A percentile compares a stretch with the other conserved stretches of the same genome.
These are phyloP conservation scores for Microplitis mediator DNA, from an alignment of 1,140 invertebrate species.

Conservation along the genomic window DNA sequence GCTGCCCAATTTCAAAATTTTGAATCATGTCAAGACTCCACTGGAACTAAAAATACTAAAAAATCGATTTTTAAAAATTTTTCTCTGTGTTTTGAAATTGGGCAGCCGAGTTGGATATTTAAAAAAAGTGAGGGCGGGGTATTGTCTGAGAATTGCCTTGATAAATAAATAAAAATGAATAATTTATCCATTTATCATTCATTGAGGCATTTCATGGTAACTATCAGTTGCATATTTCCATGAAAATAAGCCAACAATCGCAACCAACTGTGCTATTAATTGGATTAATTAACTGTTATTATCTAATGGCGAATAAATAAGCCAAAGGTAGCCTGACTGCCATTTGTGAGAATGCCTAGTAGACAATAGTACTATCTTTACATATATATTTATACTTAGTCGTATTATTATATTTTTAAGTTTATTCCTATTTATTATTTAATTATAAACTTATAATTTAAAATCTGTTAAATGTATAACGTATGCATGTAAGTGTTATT, in stretches of 20 bases:
- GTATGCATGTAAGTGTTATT: not conserved
- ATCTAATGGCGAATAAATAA: not conserved
- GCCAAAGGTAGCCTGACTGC: conserved; percentile 21
- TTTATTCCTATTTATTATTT: too few relatives aligned
- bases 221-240: conserved; percentile 46
- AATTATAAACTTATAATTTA: too few relatives aligned
- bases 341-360: not conserved
- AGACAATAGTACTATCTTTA: not conserved
- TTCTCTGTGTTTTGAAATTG: too few relatives aligned
- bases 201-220: conserved; percentile 14
- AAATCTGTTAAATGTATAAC: too few relatives aligned
- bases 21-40: too few relatives aligned
- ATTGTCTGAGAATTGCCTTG: too few relatives aligned
- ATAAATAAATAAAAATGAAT: not conserved
- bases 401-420: not conserved
- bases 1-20: too few relatives aligned
- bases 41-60: too few relatives aligned
- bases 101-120: not conserved
- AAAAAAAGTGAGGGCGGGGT: not conserved
- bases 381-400: not conserved
- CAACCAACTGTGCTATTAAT: not conserved
- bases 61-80: too few relatives aligned
- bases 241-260: conserved; percentile 59
- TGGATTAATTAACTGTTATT: not conserved
- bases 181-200: not conserved